Conservation (phyloP, 2,888 invertebrate genomes). For the Troides oblongomaculatus region DNA sequence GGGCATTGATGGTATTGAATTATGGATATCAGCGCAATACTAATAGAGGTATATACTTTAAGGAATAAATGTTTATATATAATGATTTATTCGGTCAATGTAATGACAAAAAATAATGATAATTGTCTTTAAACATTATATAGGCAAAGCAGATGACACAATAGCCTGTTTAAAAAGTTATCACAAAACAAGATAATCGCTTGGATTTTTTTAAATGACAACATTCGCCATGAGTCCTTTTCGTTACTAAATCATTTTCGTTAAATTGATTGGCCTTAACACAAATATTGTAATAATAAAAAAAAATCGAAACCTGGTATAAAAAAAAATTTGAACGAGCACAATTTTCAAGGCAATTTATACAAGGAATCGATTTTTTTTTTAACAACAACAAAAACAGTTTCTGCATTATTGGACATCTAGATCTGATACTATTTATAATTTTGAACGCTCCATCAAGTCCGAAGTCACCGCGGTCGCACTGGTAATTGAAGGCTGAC, state of each 20-base stretch:
- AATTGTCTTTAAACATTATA: too few species aligned
- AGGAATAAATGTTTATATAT: too few species aligned
- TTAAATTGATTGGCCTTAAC: neutral
- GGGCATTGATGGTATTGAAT: too few species aligned
- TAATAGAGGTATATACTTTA: too few species aligned
- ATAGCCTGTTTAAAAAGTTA: neutral
- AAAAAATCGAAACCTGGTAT: neutral
- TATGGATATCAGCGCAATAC: too few species aligned
- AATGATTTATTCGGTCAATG: too few species aligned
- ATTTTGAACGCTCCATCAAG: slow-evolving; percentile 38
- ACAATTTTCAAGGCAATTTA: slow-evolving; percentile 14
- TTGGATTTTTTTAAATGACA: too few species aligned
- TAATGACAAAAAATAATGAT: too few species aligned
- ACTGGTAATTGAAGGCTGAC: slow-evolving; percentile 42
- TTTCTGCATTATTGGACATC: slow-evolving; percentile 31
- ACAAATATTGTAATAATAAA: neutral
- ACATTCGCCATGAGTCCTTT: neutral
- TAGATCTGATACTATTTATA: slow-evolving; percentile 14
- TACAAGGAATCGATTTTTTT: slow-evolving; percentile 20
- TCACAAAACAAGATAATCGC: neutral
- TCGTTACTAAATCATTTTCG: neutral
- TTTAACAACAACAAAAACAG: slow-evolving; percentile 15
- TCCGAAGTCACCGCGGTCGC: slow-evolving; percentile 44
- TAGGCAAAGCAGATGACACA: neutral
- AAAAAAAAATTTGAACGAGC: slow-evolving; percentile 10